phyloP scores from a whole-genome alignment of 2,888 invertebrate genomes.

The Hylaea fasciaria region DNA sequence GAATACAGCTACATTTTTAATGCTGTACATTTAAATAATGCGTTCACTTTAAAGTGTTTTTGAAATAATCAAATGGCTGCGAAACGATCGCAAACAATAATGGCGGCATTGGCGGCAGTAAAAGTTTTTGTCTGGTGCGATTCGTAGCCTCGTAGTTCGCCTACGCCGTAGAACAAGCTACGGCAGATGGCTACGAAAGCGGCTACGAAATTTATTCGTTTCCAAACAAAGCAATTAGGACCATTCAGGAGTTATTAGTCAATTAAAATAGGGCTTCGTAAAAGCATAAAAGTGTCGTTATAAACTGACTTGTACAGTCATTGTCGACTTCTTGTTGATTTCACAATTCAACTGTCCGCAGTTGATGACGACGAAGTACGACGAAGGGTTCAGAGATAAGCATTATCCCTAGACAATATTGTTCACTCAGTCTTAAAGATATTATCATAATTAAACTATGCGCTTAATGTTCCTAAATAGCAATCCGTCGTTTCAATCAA shows the following conservation, averaged over 20 bases:
- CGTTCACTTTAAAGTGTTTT: neutral
- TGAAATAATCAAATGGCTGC: slow-evolving; percentile 1
- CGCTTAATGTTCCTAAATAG: too few species aligned
- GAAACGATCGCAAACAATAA: neutral
- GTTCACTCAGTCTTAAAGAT: too few species aligned
- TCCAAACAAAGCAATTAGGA: slow-evolving; percentile 15
- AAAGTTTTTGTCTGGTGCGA: slow-evolving; percentile 1
- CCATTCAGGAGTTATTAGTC: slow-evolving; percentile 3
- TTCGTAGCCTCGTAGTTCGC: slow-evolving; percentile 7
- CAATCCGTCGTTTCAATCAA: too few species aligned
- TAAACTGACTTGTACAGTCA: neutral
- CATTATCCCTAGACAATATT: too few species aligned
- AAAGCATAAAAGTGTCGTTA: neutral
- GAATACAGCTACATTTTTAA: slow-evolving; percentile 15
- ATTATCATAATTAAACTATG: too few species aligned
- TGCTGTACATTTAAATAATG: slow-evolving; percentile 5
- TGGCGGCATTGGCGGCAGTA: neutral
- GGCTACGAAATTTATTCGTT: slow-evolving; percentile 16
- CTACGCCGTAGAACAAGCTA: slow-evolving; percentile 20
- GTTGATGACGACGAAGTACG: too few species aligned
- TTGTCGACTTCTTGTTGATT: neutral
- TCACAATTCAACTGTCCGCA: neutral
- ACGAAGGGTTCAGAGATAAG: too few species aligned
- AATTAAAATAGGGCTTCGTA: neutral
- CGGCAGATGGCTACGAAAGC: slow-evolving; percentile 11